Percentiles rank a stretch among this genome's conserved stretches.
phyloP scores from a whole-genome alignment of 1,140 invertebrate genomes.

The Cotesia typhae region DNA sequence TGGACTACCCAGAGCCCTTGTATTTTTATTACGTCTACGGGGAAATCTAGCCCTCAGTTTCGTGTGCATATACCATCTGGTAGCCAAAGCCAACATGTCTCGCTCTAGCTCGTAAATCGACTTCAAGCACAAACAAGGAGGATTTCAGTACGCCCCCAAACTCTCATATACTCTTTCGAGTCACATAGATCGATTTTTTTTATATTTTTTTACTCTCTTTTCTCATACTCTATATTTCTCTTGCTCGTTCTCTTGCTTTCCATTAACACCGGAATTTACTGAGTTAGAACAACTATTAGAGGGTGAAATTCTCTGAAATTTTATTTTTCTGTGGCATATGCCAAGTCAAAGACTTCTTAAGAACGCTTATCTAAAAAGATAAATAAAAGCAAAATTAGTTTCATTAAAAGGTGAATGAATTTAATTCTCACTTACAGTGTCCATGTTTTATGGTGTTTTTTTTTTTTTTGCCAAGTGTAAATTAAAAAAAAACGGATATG shows the following conservation, averaged over 20 bases:
- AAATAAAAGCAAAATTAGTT: not conserved
- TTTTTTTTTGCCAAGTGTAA: not conserved
- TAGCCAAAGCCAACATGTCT: slow-evolving; percentile 43
- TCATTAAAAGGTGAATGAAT: too few relatives aligned
- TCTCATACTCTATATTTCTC: slow-evolving; percentile 9
- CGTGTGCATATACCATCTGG: slow-evolving; percentile 51
- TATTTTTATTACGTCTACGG: slow-evolving; percentile 58
- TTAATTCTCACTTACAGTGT: not conserved
- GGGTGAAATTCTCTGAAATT: slow-evolving; percentile 18
- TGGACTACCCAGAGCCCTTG: slow-evolving; percentile 24
- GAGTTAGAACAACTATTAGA: slow-evolving; percentile 20
- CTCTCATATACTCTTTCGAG: slow-evolving; percentile 23
- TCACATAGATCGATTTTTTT: slow-evolving; percentile 29
- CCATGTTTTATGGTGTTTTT: not conserved
- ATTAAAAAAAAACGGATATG: not conserved
- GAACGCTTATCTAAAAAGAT: not conserved
- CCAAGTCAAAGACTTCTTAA: not conserved
- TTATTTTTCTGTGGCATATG: not conserved
- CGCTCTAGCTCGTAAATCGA: slow-evolving; percentile 37
- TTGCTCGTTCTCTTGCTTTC: slow-evolving; percentile 14
- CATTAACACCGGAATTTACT: slow-evolving; percentile 28
- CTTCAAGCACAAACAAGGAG: slow-evolving; percentile 33
- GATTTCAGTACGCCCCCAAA: slow-evolving; percentile 30
- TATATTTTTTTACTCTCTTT: slow-evolving; percentile 5
- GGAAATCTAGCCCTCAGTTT: slow-evolving; percentile 52